Evolutionary conservation across 2,888 invertebrate species (phyloP).

Genomic region (Alentia gelatinosa): DNA sequence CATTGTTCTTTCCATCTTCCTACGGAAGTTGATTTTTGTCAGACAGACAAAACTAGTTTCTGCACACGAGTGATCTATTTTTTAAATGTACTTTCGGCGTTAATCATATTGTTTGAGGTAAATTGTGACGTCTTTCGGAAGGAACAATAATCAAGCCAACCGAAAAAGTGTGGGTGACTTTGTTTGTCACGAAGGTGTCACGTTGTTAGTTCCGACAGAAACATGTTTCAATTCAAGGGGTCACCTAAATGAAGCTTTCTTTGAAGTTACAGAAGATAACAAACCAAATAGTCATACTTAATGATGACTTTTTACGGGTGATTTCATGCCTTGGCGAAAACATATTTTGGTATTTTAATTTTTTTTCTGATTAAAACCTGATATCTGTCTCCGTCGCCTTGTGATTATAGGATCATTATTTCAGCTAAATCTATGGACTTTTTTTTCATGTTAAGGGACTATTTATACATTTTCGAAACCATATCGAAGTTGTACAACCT

Average conservation of each 20-base stretch:
- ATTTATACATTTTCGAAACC: too few relatives aligned
- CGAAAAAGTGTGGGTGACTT: not conserved
- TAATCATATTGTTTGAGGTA: not conserved
- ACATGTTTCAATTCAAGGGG: not conserved
- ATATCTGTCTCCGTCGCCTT: not conserved
- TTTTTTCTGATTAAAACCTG: not conserved
- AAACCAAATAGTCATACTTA: not conserved
- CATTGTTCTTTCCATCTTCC: too few relatives aligned
- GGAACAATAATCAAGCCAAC: not conserved
- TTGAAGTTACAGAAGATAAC: not conserved
- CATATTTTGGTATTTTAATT: not conserved
- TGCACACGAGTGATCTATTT: too few relatives aligned
- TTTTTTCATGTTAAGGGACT: too few relatives aligned
- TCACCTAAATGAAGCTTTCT: not conserved
- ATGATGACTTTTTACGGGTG: not conserved
- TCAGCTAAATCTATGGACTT: too few relatives aligned
- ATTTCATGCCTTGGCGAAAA: not conserved
- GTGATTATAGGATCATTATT: not conserved
- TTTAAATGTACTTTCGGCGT: not conserved
- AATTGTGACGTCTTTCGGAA: not conserved
- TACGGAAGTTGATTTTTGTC: too few relatives aligned
- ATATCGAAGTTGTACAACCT: too few relatives aligned
- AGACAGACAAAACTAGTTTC: too few relatives aligned
- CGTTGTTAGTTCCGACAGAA: not conserved
- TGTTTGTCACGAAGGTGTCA: not conserved